These are phyloP conservation scores for Hexactinellida sp. DNA, from an alignment of 37 sponge, comb jelly and placozoan species.

Conservation along the genomic window DNA sequence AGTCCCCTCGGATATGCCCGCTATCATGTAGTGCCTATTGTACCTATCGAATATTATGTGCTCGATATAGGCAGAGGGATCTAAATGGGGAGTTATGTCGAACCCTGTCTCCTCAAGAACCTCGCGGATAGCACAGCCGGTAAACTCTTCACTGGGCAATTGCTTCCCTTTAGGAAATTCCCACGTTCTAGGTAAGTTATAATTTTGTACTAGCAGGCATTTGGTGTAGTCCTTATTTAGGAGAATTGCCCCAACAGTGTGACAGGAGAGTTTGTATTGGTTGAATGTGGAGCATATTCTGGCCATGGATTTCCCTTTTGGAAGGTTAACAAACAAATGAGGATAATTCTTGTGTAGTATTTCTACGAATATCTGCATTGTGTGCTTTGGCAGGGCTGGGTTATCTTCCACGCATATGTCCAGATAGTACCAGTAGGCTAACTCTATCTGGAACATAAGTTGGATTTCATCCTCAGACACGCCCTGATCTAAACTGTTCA, in stretches of 20 bases:
- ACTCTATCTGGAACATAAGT: constrained; percentile 2
- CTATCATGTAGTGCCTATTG: background rate
- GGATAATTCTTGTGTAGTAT: background rate
- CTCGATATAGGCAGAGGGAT: background rate
- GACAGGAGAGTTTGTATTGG: constrained; percentile 1
- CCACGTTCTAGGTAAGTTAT: background rate
- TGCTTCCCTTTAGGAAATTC: constrained; percentile 6
- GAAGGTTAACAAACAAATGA: background rate
- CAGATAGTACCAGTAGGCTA: constrained; percentile 13
- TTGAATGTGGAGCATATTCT: background rate
- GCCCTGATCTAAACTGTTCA: background rate
- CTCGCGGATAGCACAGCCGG: background rate
- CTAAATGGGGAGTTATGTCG: background rate
- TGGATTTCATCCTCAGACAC: background rate
- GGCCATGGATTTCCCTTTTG: background rate
- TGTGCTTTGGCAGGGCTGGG: background rate
- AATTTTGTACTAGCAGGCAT: background rate
- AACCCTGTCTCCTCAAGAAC: background rate
- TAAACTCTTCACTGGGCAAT: background rate
- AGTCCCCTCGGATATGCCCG: background rate
- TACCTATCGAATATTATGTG: background rate
- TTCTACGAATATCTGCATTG: background rate
- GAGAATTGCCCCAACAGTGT: background rate
- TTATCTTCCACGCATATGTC: background rate
- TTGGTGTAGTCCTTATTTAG: background rate